phyloP scores from a whole-genome alignment of 2,113 vertebrate genomes.

The Plecturocebus donacophilus region DNA sequence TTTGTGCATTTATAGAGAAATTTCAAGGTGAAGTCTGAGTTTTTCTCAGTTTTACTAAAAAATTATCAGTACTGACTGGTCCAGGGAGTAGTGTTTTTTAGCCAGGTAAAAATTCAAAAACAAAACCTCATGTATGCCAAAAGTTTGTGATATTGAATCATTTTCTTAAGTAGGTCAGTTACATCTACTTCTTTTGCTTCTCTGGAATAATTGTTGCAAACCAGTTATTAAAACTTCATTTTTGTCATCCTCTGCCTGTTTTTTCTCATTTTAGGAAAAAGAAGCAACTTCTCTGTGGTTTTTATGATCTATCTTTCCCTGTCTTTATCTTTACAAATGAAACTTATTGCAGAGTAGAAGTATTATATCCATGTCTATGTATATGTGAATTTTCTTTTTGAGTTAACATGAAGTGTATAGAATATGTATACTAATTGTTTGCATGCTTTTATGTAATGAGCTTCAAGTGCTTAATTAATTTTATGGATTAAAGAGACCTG shows the following conservation, averaged over 20 bases:
- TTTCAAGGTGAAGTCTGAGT: not conserved
- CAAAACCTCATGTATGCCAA: not conserved
- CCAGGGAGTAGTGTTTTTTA: constrained; percentile 26
- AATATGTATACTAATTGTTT: not conserved
- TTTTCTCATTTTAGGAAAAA: not conserved
- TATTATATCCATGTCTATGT: not conserved
- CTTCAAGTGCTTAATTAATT: not conserved
- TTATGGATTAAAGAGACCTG: not conserved
- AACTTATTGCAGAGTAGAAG: not conserved
- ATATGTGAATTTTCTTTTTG: not conserved
- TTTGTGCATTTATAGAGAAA: not conserved
- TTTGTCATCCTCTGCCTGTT: not conserved
- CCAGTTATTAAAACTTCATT: not conserved
- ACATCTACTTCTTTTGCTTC: not conserved
- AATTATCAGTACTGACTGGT: not conserved
- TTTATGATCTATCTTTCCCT: not conserved
- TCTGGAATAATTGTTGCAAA: constrained; percentile 1
- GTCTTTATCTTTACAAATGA: not conserved
- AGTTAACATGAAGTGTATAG: not conserved
- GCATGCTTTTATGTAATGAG: not conserved
- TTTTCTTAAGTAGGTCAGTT: not conserved
- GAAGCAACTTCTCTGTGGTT: not conserved
- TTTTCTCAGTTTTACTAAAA: not conserved
- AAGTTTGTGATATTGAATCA: not conserved
- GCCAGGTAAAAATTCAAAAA: not conserved